Percentiles rank a stretch among this genome's conserved stretches.
Conservation (phyloP, 2,797 vertebrate species). For the Pseudopleuronectes americanus region DNA sequence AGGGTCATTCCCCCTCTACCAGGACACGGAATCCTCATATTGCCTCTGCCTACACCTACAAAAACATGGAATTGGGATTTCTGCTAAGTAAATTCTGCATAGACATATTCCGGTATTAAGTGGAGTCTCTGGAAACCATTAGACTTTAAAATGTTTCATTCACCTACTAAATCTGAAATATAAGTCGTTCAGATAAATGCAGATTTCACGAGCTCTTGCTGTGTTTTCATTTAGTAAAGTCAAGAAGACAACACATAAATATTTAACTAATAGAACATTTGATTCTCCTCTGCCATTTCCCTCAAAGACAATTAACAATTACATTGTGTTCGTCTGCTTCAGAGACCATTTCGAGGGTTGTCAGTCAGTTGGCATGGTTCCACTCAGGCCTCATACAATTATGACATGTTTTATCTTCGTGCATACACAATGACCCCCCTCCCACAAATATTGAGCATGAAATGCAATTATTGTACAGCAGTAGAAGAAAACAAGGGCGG, state of each 20-base stretch:
- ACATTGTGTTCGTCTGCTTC: constrained; percentile 11
- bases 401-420: constrained; percentile 51
- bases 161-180: too few species aligned
- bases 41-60: too few species aligned
- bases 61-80: too few species aligned
- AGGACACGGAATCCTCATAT: neutral
- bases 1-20: neutral
- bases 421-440: constrained; percentile 54
- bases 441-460: constrained; percentile 55
- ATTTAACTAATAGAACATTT: neutral
- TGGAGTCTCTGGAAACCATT: too few species aligned
- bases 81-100: too few species aligned
- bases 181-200: too few species aligned
- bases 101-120: too few species aligned
- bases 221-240: neutral
- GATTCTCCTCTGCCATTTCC: neutral
- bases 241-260: neutral
- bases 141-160: too few species aligned
- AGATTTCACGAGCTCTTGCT: neutral
- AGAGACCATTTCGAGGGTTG: constrained; percentile 24
- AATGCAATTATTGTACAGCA: constrained; percentile 67
- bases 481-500: constrained; percentile 57
- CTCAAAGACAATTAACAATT: constrained; percentile 18
- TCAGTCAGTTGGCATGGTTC: constrained; percentile 26
- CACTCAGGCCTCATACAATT: constrained; percentile 33